Evolutionary conservation across 2,797 vertebrate species (phyloP), one percentile per base, ranked within the genome.

Genomic region (Sylvilagus floridanus): DNA sequence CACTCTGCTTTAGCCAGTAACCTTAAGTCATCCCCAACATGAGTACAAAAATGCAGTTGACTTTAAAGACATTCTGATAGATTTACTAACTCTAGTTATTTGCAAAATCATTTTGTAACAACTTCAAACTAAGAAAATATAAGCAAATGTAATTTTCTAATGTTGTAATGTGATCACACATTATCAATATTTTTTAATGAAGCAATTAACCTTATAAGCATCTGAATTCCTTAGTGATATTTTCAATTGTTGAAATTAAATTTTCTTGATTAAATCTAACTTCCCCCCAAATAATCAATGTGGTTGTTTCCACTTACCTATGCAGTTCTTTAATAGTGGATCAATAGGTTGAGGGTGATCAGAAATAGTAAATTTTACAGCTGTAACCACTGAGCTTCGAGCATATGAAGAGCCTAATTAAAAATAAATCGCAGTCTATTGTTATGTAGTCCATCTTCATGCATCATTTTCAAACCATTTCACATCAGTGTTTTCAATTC

Each of bases 291-390:
- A 72, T 13, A 65, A 22, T 54, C 76, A 66, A 30, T 47, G 32
- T 37, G 28, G 11, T 88, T 71, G 24, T 85, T 93, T 84, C 52
- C 84, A 95, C 97, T 97, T 98, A 99, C 99, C 99, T 98, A 99
- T 99, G 98, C 99, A 99, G 97, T 99, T 99, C 98, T 99, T 99
- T 97, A 99, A 98, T 60, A 99, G 98, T 0, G 99, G 99, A 97
- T 99, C 99, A 97, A 99, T 99, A 86, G 99, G 99, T 96, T 99
- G 99, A 14, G 99, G 99, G 90, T 99, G 99, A 97, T 99, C 99
- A 94, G 99, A 99, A 98, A 99, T 99, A 54, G 99, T 99, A 98
- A 99, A 99, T 96, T 99, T 99, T 37, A 99, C 99, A 75, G 99
- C 99, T 11, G 99, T 99, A 87, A 99, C 99, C 93, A 99, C 99